Percentiles rank a stretch among this genome's conserved stretches.
Evolutionary conservation across 2,113 vertebrate species (phyloP).

Genomic region (Trachemys scripta): DNA sequence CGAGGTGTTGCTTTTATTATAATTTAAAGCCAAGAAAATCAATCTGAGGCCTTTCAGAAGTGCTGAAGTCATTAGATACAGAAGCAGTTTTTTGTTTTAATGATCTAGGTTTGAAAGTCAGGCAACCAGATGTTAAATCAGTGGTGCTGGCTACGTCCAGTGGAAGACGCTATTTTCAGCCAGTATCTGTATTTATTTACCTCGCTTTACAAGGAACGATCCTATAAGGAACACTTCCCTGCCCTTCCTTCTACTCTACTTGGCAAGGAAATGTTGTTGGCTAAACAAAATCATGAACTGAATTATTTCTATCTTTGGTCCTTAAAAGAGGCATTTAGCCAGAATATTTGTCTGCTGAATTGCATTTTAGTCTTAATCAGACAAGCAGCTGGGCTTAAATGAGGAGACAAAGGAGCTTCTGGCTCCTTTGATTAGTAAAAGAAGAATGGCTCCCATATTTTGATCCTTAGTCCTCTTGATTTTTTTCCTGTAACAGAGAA

Average conservation of each 20-base stretch:
- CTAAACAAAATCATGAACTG: constrained; percentile 6
- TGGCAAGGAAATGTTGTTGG: constrained; percentile 46
- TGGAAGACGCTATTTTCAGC: background rate
- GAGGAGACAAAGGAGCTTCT: constrained; percentile 32
- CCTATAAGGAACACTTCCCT: constrained; percentile 38
- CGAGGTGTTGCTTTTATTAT: background rate
- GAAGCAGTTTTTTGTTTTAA: background rate
- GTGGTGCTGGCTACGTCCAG: background rate
- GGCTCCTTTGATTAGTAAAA: constrained; percentile 35
- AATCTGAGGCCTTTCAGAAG: background rate
- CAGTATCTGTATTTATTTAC: constrained; percentile 34
- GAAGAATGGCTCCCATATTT: background rate
- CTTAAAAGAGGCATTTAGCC: constrained; percentile 24
- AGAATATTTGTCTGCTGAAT: constrained; percentile 43
- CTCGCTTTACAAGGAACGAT: constrained; percentile 37
- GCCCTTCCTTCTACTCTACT: constrained; percentile 49
- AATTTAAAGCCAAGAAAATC: background rate
- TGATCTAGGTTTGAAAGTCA: background rate
- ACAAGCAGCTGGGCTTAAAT: constrained; percentile 58
- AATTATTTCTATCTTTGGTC: constrained; percentile 39
- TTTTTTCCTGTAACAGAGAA: background rate
- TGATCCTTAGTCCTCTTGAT: background rate
- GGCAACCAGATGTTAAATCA: background rate
- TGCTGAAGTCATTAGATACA: background rate
- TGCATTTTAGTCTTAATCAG: constrained; percentile 50